These are phyloP conservation scores for Aspidapion aeneum DNA, from an alignment of 2,888 invertebrate species.

Conservation along the genomic window DNA sequence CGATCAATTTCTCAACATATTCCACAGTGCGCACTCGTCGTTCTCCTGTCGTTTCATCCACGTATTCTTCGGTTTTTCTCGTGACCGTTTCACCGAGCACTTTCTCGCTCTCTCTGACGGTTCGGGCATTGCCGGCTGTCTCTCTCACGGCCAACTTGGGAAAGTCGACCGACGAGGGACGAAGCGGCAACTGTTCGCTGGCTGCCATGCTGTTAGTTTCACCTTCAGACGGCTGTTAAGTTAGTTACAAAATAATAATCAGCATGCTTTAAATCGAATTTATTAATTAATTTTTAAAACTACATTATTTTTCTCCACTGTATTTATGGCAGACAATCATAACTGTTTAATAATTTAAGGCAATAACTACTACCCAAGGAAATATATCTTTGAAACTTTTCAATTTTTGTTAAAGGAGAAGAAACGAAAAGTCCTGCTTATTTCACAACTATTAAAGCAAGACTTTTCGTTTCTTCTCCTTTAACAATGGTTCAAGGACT, in stretches of 20 bases:
- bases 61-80: conserved; percentile 81
- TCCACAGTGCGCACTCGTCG: conserved; percentile 86
- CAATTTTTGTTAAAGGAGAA: too few species aligned
- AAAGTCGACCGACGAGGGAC: conserved; percentile 63
- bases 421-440: too few species aligned
- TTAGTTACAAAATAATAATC: not conserved
- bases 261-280: not conserved
- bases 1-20: conserved; percentile 93
- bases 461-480: too few species aligned
- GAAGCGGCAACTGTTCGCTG: conserved; percentile 46
- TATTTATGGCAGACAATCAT: too few species aligned
- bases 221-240: not conserved
- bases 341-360: too few species aligned
- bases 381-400: too few species aligned
- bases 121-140: conserved; percentile 73
- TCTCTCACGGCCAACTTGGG: conserved; percentile 87
- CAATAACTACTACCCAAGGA: too few species aligned
- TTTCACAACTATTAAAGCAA: too few species aligned
- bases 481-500: too few species aligned
- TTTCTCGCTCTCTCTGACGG: conserved; percentile 86
- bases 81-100: conserved; percentile 86
- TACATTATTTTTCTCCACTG: too few species aligned
- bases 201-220: conserved; percentile 35
- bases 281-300: too few species aligned
- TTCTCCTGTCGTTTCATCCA: conserved; percentile 82